phyloP scores from a whole-genome alignment of 2,888 invertebrate genomes.

The Coenonympha arcania region DNA sequence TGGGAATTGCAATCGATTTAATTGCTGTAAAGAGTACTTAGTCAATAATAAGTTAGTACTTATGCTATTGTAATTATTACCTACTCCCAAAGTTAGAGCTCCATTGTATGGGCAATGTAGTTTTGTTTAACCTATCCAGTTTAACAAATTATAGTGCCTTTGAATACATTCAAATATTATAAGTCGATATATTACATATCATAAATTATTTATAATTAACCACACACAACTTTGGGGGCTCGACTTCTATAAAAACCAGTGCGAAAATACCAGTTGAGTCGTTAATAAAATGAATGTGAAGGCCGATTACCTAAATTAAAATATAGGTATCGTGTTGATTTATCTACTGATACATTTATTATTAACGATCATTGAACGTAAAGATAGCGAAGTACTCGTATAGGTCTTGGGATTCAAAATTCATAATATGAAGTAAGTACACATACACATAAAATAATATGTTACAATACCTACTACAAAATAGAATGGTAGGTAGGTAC shows the following conservation, averaged over 20 bases:
- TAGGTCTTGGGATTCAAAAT: too few species aligned
- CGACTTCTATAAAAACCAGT: not conserved
- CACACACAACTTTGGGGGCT: not conserved
- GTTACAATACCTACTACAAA: too few species aligned
- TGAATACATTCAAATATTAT: not conserved
- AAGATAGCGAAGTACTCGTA: too few species aligned
- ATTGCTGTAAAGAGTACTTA: not conserved
- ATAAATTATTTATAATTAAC: not conserved
- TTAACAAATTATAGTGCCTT: not conserved
- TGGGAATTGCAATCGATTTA: constrained; percentile 3
- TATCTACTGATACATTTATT: too few species aligned
- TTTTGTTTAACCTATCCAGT: not conserved
- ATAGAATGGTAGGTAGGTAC: too few species aligned
- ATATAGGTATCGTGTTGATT: not conserved
- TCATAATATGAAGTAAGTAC: too few species aligned
- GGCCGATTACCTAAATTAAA: not conserved
- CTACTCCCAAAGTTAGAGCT: too few species aligned
- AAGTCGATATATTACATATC: too few species aligned
- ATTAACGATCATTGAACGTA: too few species aligned
- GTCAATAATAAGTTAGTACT: too few species aligned
- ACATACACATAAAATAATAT: too few species aligned
- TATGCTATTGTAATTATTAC: not conserved
- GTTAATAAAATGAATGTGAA: not conserved
- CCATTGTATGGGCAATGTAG: too few species aligned
- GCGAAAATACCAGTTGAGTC: not conserved